Conservation (phyloP, 2,113 vertebrate genomes). For the Fulica atra region DNA sequence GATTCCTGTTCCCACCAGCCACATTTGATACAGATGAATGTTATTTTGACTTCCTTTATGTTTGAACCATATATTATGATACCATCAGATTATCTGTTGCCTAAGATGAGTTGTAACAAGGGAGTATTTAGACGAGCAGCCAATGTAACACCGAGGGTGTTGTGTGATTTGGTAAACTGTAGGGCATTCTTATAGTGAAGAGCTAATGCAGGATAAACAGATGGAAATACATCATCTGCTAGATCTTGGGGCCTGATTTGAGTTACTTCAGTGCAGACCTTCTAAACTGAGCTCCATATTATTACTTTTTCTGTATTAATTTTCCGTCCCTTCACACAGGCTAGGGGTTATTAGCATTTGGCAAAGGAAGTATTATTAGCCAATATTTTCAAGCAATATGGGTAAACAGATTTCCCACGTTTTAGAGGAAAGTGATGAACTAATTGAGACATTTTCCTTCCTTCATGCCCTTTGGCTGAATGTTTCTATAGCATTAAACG, state of each 20-base stretch:
- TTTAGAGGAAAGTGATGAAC: not conserved
- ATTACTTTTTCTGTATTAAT: not conserved
- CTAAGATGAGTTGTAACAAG: not conserved
- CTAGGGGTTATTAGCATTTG: not conserved
- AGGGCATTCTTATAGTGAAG: not conserved
- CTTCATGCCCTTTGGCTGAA: not conserved
- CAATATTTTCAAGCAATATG: not conserved
- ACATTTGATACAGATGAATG: not conserved
- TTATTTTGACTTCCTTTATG: not conserved
- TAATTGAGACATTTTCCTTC: not conserved
- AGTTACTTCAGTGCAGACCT: not conserved
- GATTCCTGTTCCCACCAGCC: conserved; percentile 48
- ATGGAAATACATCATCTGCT: not conserved
- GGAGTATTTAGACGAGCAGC: not conserved
- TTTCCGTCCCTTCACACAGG: not conserved
- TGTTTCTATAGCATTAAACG: not conserved
- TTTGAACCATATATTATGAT: not conserved
- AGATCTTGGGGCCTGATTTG: not conserved
- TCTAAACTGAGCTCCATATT: not conserved
- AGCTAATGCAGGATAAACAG: not conserved
- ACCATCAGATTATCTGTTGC: not conserved
- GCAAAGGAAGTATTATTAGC: not conserved
- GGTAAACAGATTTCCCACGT: not conserved
- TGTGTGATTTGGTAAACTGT: not conserved
- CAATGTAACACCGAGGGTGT: not conserved